phyloP scores from a whole-genome alignment of 2,888 invertebrate species.

The Physocephala rufipes region DNA sequence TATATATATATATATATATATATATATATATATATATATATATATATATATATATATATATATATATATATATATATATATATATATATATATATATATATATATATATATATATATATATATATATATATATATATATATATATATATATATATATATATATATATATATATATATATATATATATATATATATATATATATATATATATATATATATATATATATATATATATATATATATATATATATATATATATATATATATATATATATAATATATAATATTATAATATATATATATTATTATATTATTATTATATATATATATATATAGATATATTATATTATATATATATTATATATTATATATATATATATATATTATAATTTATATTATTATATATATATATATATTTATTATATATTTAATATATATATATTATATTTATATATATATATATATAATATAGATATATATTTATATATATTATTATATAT shows the following conservation, averaged over 20 bases:
- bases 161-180: constrained; percentile 6
- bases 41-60: not conserved
- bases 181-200: constrained; percentile 6
- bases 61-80: not conserved
- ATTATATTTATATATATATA: not conserved
- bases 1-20: too few relatives aligned
- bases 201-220: not conserved
- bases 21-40: not conserved
- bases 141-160: constrained; percentile 4
- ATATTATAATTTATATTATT: not conserved
- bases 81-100: not conserved
- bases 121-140: not conserved
- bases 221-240: constrained; percentile 3
- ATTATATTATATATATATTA: not conserved
- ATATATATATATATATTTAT: not conserved
- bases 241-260: constrained; percentile 6
- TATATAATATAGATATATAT: not conserved
- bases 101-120: not conserved
- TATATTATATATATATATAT: not conserved
- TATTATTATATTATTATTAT: not conserved
- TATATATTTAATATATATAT: not conserved
- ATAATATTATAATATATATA: not conserved
- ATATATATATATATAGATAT: not conserved
- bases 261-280: not conserved
- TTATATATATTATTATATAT: not conserved